A percentile compares a stretch with the other conserved stretches of the same genome.
phyloP scores from a whole-genome alignment of 2,888 invertebrate genomes.

The Tipula unca region DNA sequence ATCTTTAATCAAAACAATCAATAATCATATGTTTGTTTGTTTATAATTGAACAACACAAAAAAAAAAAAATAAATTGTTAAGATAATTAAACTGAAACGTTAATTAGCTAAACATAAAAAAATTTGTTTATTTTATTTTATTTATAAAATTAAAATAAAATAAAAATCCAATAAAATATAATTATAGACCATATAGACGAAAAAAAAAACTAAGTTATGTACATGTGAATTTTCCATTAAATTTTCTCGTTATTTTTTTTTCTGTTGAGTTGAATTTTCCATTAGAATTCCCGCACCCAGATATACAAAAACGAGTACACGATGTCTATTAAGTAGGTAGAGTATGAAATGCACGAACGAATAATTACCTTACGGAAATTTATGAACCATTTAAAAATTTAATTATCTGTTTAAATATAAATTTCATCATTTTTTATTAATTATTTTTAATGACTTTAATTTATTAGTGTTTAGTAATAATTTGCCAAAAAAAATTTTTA shows the following conservation, averaged over 20 bases:
- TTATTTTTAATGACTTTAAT: neutral
- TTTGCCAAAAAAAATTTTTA: neutral
- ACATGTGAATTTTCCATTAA: conserved; percentile 1
- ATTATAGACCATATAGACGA: neutral
- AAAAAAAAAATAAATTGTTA: neutral
- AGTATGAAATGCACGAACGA: neutral
- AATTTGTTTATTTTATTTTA: conserved; percentile 3
- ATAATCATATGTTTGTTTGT: neutral
- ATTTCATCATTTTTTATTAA: neutral
- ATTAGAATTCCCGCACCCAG: neutral
- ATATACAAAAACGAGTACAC: neutral
- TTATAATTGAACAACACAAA: neutral
- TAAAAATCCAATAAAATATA: neutral
- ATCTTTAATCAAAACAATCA: neutral
- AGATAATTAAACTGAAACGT: neutral
- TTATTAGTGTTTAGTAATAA: neutral
- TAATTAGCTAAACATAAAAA: neutral
- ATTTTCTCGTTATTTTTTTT: neutral
- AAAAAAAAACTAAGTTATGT: neutral
- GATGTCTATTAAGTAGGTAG: neutral
- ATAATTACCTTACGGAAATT: neutral
- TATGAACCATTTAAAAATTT: neutral
- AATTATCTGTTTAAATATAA: neutral
- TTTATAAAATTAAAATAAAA: neutral
- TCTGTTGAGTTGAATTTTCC: neutral